Conservation (phyloP, 1,140 invertebrate genomes). For the Nebria ingens region DNA sequence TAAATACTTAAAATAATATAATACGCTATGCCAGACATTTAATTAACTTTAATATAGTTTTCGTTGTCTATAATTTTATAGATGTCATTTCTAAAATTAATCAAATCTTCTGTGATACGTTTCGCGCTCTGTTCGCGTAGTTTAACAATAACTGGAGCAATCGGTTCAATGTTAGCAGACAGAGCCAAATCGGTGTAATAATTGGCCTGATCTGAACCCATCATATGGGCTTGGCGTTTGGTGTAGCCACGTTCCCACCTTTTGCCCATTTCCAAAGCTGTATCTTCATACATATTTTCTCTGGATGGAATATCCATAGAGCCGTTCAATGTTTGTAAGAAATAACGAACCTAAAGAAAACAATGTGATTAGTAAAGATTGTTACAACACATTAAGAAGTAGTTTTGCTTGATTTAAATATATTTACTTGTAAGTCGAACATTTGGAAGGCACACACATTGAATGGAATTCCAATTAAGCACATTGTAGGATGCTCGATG, state of each 20-base stretch:
- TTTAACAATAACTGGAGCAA: conserved; percentile 43
- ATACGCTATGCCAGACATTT: no score
- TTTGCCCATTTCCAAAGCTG: conserved; percentile 38
- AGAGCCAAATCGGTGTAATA: conserved; percentile 50
- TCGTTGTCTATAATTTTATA: conserved; percentile 31
- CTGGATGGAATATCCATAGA: conserved; percentile 39
- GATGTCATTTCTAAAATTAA: conserved; percentile 28
- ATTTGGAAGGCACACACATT: conserved; percentile 53
- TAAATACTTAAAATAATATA: no score
- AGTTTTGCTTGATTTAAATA: conserved; percentile 4
- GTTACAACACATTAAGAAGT: conserved; percentile 5
- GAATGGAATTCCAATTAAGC: conserved; percentile 53
- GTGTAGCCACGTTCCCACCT: conserved; percentile 36
- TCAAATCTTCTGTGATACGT: conserved; percentile 26
- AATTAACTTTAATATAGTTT: no score
- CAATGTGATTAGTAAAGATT: conserved; percentile 13
- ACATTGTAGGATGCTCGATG: conserved; percentile 49
- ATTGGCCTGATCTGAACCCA: conserved; percentile 41
- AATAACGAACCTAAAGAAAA: conserved; percentile 41
- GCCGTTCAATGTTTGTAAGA: conserved; percentile 41
- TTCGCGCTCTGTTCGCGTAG: conserved; percentile 27
- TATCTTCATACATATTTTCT: conserved; percentile 50
- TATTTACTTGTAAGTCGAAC: conserved; percentile 56
- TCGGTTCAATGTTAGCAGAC: conserved; percentile 36
- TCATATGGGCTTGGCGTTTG: conserved; percentile 47